Evolutionary conservation across 2,797 vertebrate genomes (phyloP).

Genomic region (Sebastes iracundus): DNA sequence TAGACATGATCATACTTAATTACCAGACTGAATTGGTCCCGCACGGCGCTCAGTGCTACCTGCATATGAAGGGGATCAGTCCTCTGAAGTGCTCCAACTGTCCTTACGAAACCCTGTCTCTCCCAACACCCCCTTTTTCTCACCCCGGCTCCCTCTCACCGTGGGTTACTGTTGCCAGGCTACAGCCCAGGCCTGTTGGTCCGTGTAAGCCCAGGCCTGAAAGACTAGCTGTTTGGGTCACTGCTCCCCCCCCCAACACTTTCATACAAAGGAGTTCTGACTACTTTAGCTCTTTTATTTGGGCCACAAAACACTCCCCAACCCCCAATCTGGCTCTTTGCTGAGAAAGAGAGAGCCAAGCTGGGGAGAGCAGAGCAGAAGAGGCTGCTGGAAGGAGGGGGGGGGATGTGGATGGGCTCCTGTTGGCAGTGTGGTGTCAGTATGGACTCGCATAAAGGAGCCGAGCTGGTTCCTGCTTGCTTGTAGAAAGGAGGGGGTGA

Average conservation of each 20-base stretch:
- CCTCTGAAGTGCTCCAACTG: conserved; percentile 76
- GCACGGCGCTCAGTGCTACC: conserved; percentile 45
- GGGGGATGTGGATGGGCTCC: conserved; percentile 70
- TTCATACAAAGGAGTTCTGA: conserved; percentile 87
- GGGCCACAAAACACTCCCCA: conserved; percentile 85
- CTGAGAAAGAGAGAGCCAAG: conserved; percentile 79
- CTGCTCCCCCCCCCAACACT: conserved; percentile 74
- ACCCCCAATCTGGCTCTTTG: conserved; percentile 85
- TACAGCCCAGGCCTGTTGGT: conserved; percentile 85
- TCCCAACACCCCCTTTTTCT: conserved; percentile 65
- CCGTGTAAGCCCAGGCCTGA: conserved; percentile 82
- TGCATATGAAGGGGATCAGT: conserved; percentile 59
- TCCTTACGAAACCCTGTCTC: conserved; percentile 80
- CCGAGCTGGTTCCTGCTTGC: conserved; percentile 65
- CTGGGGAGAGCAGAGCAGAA: conserved; percentile 68
- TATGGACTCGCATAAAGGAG: conserved; percentile 77
- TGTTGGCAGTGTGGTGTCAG: conserved; percentile 84
- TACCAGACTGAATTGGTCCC: conserved; percentile 34
- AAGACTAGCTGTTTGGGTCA: conserved; percentile 88
- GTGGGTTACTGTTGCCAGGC: conserved; percentile 90
- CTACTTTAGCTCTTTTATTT: conserved; percentile 90
- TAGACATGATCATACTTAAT: conserved; percentile 47
- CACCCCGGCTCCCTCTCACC: conserved; percentile 75
- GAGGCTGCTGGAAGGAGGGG: conserved; percentile 71
- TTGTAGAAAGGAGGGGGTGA: conserved; percentile 32